Evolutionary conservation across 35 echinoderm and acorn worm species (phyloP).

Genomic region (Ptychodera flava): DNA sequence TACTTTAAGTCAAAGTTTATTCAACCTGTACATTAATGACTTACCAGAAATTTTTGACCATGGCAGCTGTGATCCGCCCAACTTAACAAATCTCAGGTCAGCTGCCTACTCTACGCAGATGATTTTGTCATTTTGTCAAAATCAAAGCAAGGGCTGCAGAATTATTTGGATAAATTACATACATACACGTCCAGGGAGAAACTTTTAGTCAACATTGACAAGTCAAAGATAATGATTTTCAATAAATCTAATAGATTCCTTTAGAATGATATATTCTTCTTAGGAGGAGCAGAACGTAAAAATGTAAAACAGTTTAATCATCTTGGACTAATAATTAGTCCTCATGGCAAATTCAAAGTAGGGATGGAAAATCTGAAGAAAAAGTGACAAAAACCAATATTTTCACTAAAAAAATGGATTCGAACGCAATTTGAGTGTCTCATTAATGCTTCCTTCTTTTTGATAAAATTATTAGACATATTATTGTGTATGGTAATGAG

Average conservation of each 20-base stretch:
- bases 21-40: neutral
- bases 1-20: neutral
- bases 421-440: too few relatives aligned
- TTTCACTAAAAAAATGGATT: too few relatives aligned
- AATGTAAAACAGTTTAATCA: too few relatives aligned
- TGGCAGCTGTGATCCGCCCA: neutral
- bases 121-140: neutral
- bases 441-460: too few relatives aligned
- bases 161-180: neutral
- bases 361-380: too few relatives aligned
- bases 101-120: neutral
- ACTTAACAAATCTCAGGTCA: neutral
- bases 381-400: too few relatives aligned
- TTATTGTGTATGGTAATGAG: too few relatives aligned
- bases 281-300: too few relatives aligned
- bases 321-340: too few relatives aligned
- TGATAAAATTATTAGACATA: too few relatives aligned
- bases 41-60: neutral
- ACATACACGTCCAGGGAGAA: neutral
- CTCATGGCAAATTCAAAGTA: too few relatives aligned
- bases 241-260: neutral
- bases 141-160: neutral
- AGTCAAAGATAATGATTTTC: neutral
- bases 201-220: neutral
- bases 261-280: too few relatives aligned